Base-by-base conservation (phyloP, 2,797 vertebrate genomes). In the Hyperoplus immaculatus region DNA sequence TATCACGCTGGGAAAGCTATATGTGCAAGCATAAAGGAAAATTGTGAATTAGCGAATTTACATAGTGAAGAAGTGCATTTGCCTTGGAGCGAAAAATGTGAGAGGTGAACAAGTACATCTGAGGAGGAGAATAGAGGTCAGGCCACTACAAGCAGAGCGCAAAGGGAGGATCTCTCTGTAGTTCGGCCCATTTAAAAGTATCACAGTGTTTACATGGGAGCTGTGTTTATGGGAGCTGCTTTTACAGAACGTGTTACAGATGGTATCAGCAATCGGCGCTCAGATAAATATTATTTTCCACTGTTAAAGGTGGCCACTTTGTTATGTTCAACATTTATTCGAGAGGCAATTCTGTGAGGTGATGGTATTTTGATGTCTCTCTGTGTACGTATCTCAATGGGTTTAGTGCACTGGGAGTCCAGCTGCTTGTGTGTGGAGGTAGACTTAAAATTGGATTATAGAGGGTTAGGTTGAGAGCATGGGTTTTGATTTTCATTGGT, bases 261-360 rank as follows among this genome's bases (percentile, higher is more conserved):
- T 85, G 78, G 80, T 87, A 92, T 88, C 84, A 84, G 84, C 84
- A 62, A 75, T 80, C 64, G 63, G 58, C 69, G 43, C 79, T 89
- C 69, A 21, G 84, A 92, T 92, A 95, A 95, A 95, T 93, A 92
- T 92, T 92, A 93, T 93, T 93, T 92, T 90, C 87, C 81, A 69
- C 78, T 79, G 75, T 88, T 88, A 93, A 88, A 94, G 87, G 80
- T 85, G 80, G 62, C 80, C 72, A 41, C 88, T 92, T 89, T 91
- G 86, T 88, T 93, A 89, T 86, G 87, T 90, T 89, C 88, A 88
- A 83, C 84, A 83, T 94, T 89, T 90, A 92, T 87, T 60, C 74
- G 15, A 90, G 88, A 82, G 79, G 50, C 66, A 38, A 67, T 77
- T 75, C 81, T 90, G 84, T 71, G 89, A 91, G 92, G 87, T 92